Evolutionary conservation across 2,888 invertebrate species (phyloP), one percentile per base, ranked within the genome.

Genomic region (Stenodema calcarata): DNA sequence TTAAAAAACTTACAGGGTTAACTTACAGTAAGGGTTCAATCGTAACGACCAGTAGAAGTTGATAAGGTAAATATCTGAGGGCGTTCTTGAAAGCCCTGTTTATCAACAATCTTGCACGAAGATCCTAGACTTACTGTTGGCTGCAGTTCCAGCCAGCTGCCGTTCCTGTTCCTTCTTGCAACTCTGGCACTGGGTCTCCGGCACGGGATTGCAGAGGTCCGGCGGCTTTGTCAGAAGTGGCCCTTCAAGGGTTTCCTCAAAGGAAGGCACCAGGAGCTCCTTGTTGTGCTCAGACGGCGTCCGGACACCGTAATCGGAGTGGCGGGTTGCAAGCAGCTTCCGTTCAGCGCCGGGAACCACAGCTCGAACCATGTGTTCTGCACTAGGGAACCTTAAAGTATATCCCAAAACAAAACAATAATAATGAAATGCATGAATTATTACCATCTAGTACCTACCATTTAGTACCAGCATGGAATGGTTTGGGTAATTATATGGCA

Each of bases 301-400:
- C 27, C 87, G 90, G 89, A 92, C 93, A 89, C 93, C 93, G 62
- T 91, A 92, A 88, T 93, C 92, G 47, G 92, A 90, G 7, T 93
- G 92, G 88, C 93, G 93, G 0, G 86, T 76, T 89, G 93, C 93
- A 9, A 88, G 69, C n/a, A 88, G 84, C 50, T 88, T 87, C 62
- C 93, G 91, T 88, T 93, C 93, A 0, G 93, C 93, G 0, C 93
- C 93, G 0, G 93, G 93, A 7, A 93, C 93, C 92, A 93, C 93
- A 78, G 93, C 92, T 87, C 93, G 91, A 7, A 89, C 94, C 94
- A 94, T 93, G 90, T 93, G 93, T 90, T 94, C 93, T 27, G 93
- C 93, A 0, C 93, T 92, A 14, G 93, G 92, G 90, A 93, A 93
- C 87, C 93, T 91, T 12, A 14, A 62, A n/a, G n/a, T 0, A 75